Conservation (phyloP, 2,797 vertebrate genomes). For the Propithecus deckenii region DNA sequence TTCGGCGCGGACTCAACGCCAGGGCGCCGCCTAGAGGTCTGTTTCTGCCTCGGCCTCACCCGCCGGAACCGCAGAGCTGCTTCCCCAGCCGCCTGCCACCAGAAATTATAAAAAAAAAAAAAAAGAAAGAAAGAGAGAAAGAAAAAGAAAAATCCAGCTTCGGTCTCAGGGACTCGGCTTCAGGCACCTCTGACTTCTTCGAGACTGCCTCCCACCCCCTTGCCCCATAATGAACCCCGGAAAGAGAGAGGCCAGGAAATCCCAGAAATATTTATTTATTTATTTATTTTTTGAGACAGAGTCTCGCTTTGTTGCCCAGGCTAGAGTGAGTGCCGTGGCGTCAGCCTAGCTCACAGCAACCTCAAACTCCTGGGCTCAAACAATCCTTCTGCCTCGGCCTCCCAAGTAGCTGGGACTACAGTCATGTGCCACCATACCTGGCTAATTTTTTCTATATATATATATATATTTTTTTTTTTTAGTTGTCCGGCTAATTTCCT, state of each 20-base stretch:
- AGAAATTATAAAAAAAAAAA: conserved; percentile 66
- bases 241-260: not conserved
- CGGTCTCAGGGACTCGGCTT: conserved; percentile 36
- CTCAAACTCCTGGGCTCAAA: too few species aligned
- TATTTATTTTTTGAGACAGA: too few species aligned
- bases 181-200: conserved; percentile 23
- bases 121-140: conserved; percentile 49
- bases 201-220: not conserved
- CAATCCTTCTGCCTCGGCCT: too few species aligned
- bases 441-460: too few species aligned
- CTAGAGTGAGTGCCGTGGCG: too few species aligned
- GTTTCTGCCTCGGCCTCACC: conserved; percentile 58
- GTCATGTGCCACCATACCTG: too few species aligned
- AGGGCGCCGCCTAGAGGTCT: conserved; percentile 90
- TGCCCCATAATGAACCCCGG: not conserved
- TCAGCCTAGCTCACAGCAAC: too few species aligned
- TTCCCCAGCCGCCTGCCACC: conserved; percentile 66
- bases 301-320: too few species aligned
- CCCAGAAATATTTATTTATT: not conserved
- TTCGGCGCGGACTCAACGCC: conserved; percentile 71
- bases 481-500: too few species aligned
- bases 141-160: conserved; percentile 27
- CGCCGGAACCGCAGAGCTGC: conserved; percentile 67
- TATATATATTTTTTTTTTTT: too few species aligned
- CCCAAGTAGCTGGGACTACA: too few species aligned